Conservation (phyloP, 2,113 vertebrate genomes). For the Rhinoderma darwinii region DNA sequence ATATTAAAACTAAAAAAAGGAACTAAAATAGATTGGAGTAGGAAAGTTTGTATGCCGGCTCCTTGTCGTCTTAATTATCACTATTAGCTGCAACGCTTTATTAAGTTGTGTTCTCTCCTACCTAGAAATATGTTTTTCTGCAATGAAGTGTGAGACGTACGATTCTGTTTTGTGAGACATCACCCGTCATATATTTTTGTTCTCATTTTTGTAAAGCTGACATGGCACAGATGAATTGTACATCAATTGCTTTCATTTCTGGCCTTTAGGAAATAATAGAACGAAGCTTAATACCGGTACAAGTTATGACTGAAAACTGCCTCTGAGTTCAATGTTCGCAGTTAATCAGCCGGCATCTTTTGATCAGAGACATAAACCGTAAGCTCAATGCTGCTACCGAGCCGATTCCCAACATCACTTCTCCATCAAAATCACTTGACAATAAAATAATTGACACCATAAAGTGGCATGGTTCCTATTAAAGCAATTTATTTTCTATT, state of each 20-base stretch:
- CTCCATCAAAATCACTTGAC: background rate
- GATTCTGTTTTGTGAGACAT: background rate
- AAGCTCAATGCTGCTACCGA: background rate
- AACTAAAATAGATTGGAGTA: background rate
- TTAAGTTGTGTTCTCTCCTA: background rate
- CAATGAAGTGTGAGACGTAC: background rate
- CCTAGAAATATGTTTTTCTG: background rate
- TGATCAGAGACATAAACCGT: constrained; percentile 11
- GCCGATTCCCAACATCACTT: too few species aligned
- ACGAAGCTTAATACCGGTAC: background rate
- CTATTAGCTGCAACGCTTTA: background rate
- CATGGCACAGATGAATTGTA: background rate
- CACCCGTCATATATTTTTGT: background rate
- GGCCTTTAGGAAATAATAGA: constrained; percentile 19
- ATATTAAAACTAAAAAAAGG: background rate
- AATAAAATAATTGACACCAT: background rate
- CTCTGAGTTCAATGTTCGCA: background rate
- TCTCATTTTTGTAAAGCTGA: background rate
- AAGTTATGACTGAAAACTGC: background rate
- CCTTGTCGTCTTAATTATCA: background rate
- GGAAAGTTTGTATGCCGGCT: background rate
- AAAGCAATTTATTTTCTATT: background rate
- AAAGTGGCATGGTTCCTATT: background rate
- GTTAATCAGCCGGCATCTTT: constrained; percentile 26
- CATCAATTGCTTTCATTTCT: constrained; percentile 7